Evolutionary conservation across 2,797 vertebrate genomes (phyloP).

Genomic region (Silurus lanzhouensis): DNA sequence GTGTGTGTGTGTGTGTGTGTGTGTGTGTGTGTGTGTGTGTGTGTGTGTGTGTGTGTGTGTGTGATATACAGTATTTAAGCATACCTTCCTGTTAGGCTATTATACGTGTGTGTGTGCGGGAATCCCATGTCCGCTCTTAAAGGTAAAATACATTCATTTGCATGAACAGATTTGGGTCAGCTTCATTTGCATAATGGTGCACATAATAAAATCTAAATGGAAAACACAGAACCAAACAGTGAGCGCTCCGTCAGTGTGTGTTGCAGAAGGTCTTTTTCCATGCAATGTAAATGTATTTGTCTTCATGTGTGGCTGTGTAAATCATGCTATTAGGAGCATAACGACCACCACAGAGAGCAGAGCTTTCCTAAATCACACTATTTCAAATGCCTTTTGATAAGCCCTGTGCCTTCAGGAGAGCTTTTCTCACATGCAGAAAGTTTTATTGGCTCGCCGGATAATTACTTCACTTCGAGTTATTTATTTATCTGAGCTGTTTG

Average conservation of each 20-base stretch:
- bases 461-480: conserved; percentile 38
- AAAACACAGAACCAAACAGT: conserved; percentile 65
- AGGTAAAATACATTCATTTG: conserved; percentile 81
- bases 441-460: conserved; percentile 40
- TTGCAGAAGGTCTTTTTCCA: conserved; percentile 65
- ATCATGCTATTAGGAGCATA: conserved; percentile 47
- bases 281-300: conserved; percentile 59
- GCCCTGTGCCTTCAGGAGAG: conserved; percentile 4
- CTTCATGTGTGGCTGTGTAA: conserved; percentile 50
- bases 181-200: conserved; percentile 76
- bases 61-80: conserved; percentile 62
- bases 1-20: conserved; percentile 59
- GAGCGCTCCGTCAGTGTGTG: conserved; percentile 69
- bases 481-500: conserved; percentile 32
- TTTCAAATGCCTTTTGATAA: conserved; percentile 30
- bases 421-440: background rate
- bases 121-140: conserved; percentile 65
- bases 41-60: conserved; percentile 52
- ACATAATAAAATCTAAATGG: conserved; percentile 74
- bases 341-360: conserved; percentile 38
- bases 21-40: conserved; percentile 60
- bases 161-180: conserved; percentile 76
- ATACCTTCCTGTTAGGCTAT: conserved; percentile 61
- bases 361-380: conserved; percentile 36
- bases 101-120: conserved; percentile 60